Conservation (phyloP, 2,113 vertebrate genomes). For the Propithecus coquereli region DNA sequence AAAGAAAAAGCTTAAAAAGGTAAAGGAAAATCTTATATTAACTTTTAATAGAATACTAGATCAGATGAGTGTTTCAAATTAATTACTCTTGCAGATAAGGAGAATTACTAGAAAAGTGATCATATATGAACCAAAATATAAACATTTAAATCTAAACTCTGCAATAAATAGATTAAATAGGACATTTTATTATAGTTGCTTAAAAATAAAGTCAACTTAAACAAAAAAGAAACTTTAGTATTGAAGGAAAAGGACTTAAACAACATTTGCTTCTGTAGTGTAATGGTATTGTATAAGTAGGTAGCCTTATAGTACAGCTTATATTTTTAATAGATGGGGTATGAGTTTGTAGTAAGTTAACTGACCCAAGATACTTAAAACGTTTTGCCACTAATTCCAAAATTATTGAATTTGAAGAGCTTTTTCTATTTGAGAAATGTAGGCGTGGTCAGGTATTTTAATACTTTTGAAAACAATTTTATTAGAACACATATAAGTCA, state of each 20-base stretch:
- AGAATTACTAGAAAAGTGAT: background rate
- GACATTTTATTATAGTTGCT: background rate
- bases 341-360: background rate
- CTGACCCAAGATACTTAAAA: background rate
- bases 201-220: background rate
- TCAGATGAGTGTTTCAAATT: constrained; percentile 1
- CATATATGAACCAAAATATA: background rate
- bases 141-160: constrained; percentile 44
- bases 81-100: background rate
- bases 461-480: background rate
- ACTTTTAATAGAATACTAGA: background rate
- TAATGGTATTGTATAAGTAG: background rate
- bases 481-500: background rate
- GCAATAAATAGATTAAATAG: constrained; percentile 1
- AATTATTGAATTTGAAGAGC: background rate
- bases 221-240: background rate
- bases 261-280: background rate
- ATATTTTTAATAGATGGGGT: background rate
- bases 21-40: constrained; percentile 65
- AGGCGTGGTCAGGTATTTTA: background rate
- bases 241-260: background rate
- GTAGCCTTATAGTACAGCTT: background rate
- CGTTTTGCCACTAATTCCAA: background rate
- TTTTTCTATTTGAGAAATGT: background rate
- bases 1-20: constrained; percentile 86